Conservation (phyloP, 2,797 vertebrate species). For the Pachyuromys duprasi region DNA sequence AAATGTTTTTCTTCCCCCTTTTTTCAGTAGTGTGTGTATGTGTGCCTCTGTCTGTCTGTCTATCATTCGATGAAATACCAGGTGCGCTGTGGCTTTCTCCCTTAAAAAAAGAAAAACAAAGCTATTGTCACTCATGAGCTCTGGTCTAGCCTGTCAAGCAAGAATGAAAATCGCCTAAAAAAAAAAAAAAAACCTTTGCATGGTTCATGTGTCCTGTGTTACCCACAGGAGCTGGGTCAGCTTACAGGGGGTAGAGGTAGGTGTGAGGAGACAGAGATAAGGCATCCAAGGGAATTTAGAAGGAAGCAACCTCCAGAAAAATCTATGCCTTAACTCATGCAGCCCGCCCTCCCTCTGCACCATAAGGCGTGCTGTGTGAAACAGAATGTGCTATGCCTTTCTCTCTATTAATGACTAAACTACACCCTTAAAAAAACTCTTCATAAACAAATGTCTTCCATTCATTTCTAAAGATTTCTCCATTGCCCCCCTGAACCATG, state of each 20-base stretch:
- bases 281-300: constrained; percentile 74
- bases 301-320: constrained; percentile 61
- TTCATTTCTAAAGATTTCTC: constrained; percentile 83
- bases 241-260: constrained; percentile 75
- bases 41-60: not conserved
- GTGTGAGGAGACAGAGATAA: constrained; percentile 81
- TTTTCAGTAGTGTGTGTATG: not conserved
- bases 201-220: constrained; percentile 79
- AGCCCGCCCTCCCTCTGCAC: not conserved
- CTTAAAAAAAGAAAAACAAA: constrained; percentile 48
- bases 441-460: constrained; percentile 82
- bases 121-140: constrained; percentile 66
- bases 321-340: constrained; percentile 66
- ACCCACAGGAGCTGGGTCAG: constrained; percentile 73
- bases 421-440: constrained; percentile 82
- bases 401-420: constrained; percentile 77
- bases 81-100: constrained; percentile 67
- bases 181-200: constrained; percentile 58
- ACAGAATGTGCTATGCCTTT: constrained; percentile 77
- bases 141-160: constrained; percentile 75
- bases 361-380: constrained; percentile 68
- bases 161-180: constrained; percentile 64
- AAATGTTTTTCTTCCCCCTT: not conserved
- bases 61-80: constrained; percentile 73
- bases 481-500: constrained; percentile 78